phyloP scores from a whole-genome alignment of 2,888 invertebrate species.

The Lathronympha strigana region DNA sequence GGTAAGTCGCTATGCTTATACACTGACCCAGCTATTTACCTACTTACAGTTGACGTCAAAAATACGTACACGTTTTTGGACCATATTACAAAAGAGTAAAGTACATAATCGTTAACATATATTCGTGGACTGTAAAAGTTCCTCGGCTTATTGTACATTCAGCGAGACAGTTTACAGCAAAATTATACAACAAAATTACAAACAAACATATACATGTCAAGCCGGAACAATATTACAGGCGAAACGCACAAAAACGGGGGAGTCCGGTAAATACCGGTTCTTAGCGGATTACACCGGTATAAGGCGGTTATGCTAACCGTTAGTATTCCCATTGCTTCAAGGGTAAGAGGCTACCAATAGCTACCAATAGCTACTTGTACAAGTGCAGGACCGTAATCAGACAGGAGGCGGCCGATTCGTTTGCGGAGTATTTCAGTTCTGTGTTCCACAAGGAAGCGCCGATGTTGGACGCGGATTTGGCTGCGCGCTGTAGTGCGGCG shows the following conservation, averaged over 20 bases:
- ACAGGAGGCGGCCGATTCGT: too few relatives aligned
- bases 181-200: conserved; percentile 6
- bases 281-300: conserved; percentile 40
- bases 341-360: neutral
- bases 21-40: too few relatives aligned
- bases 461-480: too few relatives aligned
- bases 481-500: too few relatives aligned
- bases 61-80: too few relatives aligned
- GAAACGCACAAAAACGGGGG: conserved; percentile 32
- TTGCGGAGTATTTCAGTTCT: too few relatives aligned
- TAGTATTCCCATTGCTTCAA: neutral
- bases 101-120: neutral
- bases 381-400: too few relatives aligned
- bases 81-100: too few relatives aligned
- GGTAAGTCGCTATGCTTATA: too few relatives aligned
- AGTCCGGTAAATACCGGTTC: conserved; percentile 39
- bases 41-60: too few relatives aligned
- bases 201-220: conserved; percentile 24
- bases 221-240: conserved; percentile 33
- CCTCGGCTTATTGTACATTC: neutral
- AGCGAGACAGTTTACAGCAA: neutral
- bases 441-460: too few relatives aligned
- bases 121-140: neutral
- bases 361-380: too few relatives aligned
- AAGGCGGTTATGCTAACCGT: conserved; percentile 36